These are phyloP conservation scores for Toxotes lorentzi DNA, from an alignment of 2,797 vertebrate genomes.

Conservation along the genomic window DNA sequence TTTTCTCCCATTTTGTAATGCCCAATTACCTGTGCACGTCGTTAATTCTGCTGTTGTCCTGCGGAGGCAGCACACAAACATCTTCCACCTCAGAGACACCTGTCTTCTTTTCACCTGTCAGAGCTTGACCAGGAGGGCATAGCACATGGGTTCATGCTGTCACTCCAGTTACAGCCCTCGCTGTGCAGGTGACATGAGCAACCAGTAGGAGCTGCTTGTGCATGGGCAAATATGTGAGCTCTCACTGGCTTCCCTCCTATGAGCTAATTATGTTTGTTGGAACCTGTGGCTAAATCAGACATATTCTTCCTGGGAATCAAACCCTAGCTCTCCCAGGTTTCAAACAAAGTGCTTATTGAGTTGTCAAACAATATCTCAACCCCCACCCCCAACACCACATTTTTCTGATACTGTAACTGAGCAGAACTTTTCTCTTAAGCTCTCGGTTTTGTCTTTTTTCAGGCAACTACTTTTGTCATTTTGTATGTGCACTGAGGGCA, in stretches of 20 bases:
- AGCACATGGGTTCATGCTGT: background rate
- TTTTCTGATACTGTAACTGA: too few species aligned
- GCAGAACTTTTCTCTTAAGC: background rate
- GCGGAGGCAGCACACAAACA: background rate
- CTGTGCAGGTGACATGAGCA: slow-evolving; percentile 13
- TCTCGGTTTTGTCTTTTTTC: background rate
- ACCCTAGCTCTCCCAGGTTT: too few species aligned
- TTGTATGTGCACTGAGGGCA: background rate
- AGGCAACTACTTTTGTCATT: background rate
- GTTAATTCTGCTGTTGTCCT: background rate
- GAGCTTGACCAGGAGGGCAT: background rate
- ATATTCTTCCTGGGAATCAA: too few species aligned
- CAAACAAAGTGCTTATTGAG: too few species aligned
- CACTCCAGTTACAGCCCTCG: background rate
- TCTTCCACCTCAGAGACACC: background rate
- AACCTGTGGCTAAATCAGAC: too few species aligned
- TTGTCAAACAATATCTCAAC: too few species aligned
- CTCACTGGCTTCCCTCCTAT: background rate
- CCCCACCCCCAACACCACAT: too few species aligned
- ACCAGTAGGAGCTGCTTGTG: background rate
- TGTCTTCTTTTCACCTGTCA: background rate
- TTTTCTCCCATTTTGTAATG: background rate
- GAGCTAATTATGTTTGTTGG: background rate
- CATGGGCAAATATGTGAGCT: background rate
- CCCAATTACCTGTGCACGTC: background rate